Conservation (phyloP, 1,140 invertebrate genomes). For the Drosophila kohkoa region DNA sequence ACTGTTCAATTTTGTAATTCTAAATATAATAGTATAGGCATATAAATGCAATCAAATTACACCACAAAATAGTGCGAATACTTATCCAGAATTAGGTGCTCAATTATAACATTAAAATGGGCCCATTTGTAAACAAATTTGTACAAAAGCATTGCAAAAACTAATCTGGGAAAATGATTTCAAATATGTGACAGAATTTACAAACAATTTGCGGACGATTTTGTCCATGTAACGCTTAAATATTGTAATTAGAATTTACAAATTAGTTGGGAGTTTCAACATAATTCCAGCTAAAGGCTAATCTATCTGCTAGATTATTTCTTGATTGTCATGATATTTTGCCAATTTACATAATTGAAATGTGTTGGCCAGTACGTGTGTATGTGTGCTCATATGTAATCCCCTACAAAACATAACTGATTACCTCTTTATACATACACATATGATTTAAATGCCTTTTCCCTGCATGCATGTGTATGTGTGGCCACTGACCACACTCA, state of each 20-base stretch:
- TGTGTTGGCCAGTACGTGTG: slow-evolving; percentile 23
- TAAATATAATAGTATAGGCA: no score
- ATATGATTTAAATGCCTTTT: slow-evolving; percentile 38
- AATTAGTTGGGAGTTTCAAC: slow-evolving; percentile 35
- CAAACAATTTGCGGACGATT: slow-evolving; percentile 65
- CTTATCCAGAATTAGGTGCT: neutral
- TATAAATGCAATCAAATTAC: no score
- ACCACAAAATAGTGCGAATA: no score
- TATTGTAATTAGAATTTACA: slow-evolving; percentile 49
- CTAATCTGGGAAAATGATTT: slow-evolving; percentile 55
- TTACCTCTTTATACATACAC: slow-evolving; percentile 36
- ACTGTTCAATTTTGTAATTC: neutral
- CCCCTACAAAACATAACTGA: slow-evolving; percentile 42
- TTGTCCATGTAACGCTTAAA: slow-evolving; percentile 4
- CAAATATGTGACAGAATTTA: slow-evolving; percentile 64
- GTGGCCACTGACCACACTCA: slow-evolving; percentile 3
- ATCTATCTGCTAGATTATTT: slow-evolving; percentile 43
- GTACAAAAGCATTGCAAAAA: neutral
- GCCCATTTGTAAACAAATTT: neutral
- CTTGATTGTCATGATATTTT: slow-evolving; percentile 49
- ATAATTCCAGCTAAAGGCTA: slow-evolving; percentile 35
- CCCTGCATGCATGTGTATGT: neutral
- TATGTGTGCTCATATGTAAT: slow-evolving; percentile 12
- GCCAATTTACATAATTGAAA: slow-evolving; percentile 74
- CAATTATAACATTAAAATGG: neutral